These are phyloP conservation scores for Pycnonotus jocosus DNA, from an alignment of 2,113 vertebrate species.

Conservation along the genomic window DNA sequence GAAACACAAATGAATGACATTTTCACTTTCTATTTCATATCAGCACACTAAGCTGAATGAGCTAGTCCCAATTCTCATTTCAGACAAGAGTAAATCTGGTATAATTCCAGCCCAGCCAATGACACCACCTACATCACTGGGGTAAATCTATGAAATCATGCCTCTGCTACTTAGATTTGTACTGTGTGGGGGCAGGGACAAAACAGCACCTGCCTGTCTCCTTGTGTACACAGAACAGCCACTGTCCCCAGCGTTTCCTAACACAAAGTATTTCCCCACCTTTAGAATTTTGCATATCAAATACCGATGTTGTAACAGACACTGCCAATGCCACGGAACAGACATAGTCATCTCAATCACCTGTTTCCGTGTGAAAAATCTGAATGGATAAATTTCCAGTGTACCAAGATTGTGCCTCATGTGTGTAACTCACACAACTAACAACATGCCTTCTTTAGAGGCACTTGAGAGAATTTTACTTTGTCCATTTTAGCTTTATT, in stretches of 20 bases:
- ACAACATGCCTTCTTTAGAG: neutral
- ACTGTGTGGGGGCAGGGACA: neutral
- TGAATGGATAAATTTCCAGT: neutral
- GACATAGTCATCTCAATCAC: neutral
- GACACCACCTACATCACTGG: rapidly evolving
- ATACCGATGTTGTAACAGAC: neutral
- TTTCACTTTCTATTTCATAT: neutral
- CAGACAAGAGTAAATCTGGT: neutral
- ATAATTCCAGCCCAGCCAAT: neutral
- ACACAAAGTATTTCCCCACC: neutral
- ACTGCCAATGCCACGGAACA: rapidly evolving
- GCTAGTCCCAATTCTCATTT: neutral
- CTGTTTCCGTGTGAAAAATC: neutral
- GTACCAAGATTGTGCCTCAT: neutral
- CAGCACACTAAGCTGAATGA: neutral
- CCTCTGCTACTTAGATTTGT: neutral
- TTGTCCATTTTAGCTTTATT: slow-evolving; percentile 54
- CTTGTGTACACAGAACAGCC: neutral
- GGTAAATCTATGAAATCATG: neutral
- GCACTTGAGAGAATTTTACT: slow-evolving; percentile 27
- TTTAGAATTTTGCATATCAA: neutral
- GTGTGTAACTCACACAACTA: neutral
- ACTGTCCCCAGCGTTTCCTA: neutral
- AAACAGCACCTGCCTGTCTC: neutral
- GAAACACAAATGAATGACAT: neutral